Conservation (phyloP, 1,140 invertebrate genomes). For the Lepeophtheirus salmonis region DNA sequence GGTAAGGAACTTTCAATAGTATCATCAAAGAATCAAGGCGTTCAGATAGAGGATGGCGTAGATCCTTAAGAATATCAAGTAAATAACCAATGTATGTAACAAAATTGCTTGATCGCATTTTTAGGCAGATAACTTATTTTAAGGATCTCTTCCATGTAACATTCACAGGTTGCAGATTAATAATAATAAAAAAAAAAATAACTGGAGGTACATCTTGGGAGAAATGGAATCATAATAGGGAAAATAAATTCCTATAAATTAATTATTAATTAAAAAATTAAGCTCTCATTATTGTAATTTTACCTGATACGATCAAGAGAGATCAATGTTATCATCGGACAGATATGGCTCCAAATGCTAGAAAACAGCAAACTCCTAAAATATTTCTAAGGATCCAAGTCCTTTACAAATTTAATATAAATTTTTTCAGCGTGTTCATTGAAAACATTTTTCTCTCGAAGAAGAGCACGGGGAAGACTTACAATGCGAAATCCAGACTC, state of each 20-base stretch:
- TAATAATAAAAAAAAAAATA: slow-evolving; percentile 48
- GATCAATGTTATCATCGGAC: too few relatives aligned
- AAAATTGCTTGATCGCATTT: slow-evolving; percentile 56
- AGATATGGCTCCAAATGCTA: too few relatives aligned
- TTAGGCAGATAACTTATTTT: slow-evolving; percentile 46
- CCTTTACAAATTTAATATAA: slow-evolving; percentile 29
- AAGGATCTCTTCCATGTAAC: slow-evolving; percentile 51
- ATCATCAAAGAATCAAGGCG: slow-evolving; percentile 43
- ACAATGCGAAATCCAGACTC: slow-evolving; percentile 61
- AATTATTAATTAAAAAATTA: neutral
- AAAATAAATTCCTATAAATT: slow-evolving; percentile 32
- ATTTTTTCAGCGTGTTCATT: slow-evolving; percentile 41
- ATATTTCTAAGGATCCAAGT: neutral
- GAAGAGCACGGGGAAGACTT: slow-evolving; percentile 58
- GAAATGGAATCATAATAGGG: slow-evolving; percentile 32
- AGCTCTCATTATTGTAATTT: neutral
- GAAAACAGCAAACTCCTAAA: neutral
- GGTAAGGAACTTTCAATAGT: slow-evolving; percentile 40
- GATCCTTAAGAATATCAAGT: slow-evolving; percentile 60
- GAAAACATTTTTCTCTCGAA: slow-evolving; percentile 42
- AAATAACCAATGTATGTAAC: slow-evolving; percentile 82
- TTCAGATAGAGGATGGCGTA: slow-evolving; percentile 51
- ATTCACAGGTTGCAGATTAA: slow-evolving; percentile 55
- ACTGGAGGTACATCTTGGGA: slow-evolving; percentile 33
- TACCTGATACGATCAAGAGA: too few relatives aligned